Evolutionary conservation across 1,140 invertebrate species (phyloP).

Genomic region (Caenorhabditis latens): DNA sequence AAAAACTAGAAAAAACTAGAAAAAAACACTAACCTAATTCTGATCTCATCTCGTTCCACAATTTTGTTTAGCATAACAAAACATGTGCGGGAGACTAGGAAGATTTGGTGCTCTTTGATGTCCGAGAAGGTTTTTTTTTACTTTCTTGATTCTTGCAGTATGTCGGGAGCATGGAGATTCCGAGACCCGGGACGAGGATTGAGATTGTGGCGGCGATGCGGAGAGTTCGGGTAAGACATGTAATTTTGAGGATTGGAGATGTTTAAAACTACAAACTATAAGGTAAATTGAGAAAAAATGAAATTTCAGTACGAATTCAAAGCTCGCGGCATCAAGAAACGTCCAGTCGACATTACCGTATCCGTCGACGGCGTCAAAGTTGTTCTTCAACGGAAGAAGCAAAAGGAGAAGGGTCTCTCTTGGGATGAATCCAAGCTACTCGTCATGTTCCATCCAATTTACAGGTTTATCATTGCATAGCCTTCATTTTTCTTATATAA

Average conservation of each 20-base stretch:
- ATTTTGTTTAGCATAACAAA: neutral
- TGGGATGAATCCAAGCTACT: conserved; percentile 85
- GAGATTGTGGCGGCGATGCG: conserved; percentile 99
- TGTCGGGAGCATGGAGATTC: conserved; percentile 96
- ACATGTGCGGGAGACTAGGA: neutral
- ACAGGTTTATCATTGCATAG: conserved; percentile 81
- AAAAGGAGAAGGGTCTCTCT: conserved; percentile 78
- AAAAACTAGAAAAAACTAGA: neutral
- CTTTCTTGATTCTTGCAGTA: conserved; percentile 83
- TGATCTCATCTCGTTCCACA: too few species aligned
- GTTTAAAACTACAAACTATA: neutral
- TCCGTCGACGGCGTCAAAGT: conserved; percentile 94
- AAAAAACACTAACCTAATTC: too few species aligned
- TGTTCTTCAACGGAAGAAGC: conserved; percentile 86
- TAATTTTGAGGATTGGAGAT: neutral
- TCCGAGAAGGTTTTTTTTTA: neutral
- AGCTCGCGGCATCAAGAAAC: conserved; percentile 95
- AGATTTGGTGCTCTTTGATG: neutral
- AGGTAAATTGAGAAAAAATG: too few species aligned
- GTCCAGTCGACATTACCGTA: conserved; percentile 93
- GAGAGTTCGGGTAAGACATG: conserved; percentile 85
- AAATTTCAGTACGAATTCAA: conserved; percentile 93
- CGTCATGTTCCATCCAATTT: conserved; percentile 94
- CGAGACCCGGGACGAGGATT: conserved; percentile 91
- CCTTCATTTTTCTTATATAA: too few species aligned